A percentile compares a stretch with the other conserved stretches of the same genome.
Conservation (phyloP, 2,113 vertebrate genomes). For the Chaetodon trifascialis region DNA sequence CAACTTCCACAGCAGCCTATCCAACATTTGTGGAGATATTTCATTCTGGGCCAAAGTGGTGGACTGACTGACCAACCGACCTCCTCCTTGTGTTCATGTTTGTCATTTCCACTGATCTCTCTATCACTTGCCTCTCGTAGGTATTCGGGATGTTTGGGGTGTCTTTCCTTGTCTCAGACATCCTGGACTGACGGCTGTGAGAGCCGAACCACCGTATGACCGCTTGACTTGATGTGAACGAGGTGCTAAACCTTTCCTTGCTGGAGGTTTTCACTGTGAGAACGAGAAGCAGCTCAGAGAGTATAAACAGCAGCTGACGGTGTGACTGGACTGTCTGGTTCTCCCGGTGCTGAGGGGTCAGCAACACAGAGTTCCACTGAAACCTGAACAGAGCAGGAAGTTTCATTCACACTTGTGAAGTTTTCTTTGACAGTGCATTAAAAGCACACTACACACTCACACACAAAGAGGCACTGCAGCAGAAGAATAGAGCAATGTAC, state of each 20-base stretch:
- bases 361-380: not conserved
- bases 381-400: conserved; percentile 8
- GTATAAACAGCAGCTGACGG: not conserved
- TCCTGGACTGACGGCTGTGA: not conserved
- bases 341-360: not conserved
- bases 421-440: not conserved
- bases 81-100: too few relatives aligned
- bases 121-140: not conserved
- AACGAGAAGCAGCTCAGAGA: not conserved
- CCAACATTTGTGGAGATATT: not conserved
- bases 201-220: too few relatives aligned
- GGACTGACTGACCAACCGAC: too few relatives aligned
- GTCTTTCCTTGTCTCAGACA: not conserved
- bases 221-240: not conserved
- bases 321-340: conserved; percentile 1
- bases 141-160: not conserved
- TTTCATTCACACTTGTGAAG: conserved; percentile 4
- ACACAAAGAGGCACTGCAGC: not conserved
- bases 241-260: not conserved
- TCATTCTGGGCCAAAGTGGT: not conserved
- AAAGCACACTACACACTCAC: not conserved
- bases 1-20: too few relatives aligned
- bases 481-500: conserved; percentile 34
- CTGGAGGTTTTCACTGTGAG: not conserved
- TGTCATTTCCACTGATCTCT: too few relatives aligned